A percentile compares a stretch with the other conserved stretches of the same genome.
These are phyloP conservation scores for roundworm (Caenorhabditis elegans) DNA, from an alignment of 1,140 invertebrate species.

Conservation along the genomic window WBcel235 BX284606.5:11296501-11297000, in stretches of 20 bases:
- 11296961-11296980: no score
- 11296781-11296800: no score
- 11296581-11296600: constrained; percentile 36
- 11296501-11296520: constrained; percentile 48
- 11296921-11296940: no score
- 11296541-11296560: constrained; percentile 68
- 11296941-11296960: no score
- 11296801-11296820: no score
- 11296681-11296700: neutral
- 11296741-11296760: no score
- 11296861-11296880: no score
- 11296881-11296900: no score
- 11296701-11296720: constrained; percentile 35
- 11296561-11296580: constrained; percentile 67
- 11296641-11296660: constrained; percentile 38
- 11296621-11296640: constrained; percentile 34
- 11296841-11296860: no score
- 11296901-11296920: no score
- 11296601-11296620: constrained; percentile 13
- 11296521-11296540: constrained; percentile 64
- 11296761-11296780: neutral
- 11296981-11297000: no score
- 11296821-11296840: no score
- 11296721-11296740: constrained; percentile 20
- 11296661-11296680: constrained; percentile 33